Evolutionary conservation across 2,888 invertebrate genomes (phyloP), one percentile per base, ranked within the genome.

Genomic region (Stenichneumon culpator): DNA sequence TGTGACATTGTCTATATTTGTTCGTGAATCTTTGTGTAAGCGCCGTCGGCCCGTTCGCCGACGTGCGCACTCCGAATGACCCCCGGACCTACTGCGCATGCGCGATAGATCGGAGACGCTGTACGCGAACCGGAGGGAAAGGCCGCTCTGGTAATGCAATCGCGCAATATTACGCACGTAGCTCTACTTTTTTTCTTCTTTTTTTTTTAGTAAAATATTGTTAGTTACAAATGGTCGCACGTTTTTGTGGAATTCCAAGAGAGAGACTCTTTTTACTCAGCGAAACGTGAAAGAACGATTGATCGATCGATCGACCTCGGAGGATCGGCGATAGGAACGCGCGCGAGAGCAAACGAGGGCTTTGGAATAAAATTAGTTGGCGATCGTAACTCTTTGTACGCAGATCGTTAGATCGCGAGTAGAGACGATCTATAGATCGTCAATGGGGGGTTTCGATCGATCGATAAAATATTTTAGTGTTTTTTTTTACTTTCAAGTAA

Each of bases 111-210:
- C 50, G 36, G 54, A 36, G 19, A 25, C 69, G 52, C 54, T 63
- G 22, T 5, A 82, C 22, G 57, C 9, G 50, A 77, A 68, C 77
- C 22, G 50, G 60, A 84, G 82, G 82, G 86, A 87, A 86, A 87
- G 86, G 86, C 78, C 22, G 19, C 60, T 4, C 83, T n/a, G n/a
- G 44, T 22, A 5, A 50, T 50, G 36, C 68, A 57, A 68, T 73
- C 77, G 81, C 83, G 79, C 82, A 73, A 86, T 83, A 77, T 82
- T 82, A 81, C 79, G 81, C 87, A 87, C 87, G 86, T 86, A 86
- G 67, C 63, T 75, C 73, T 74, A 74, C 19, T 50, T 74, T 81
- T 70, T 79, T 75, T 65, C 47, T 69, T 9, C 65, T 81, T 67
- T 73, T 73, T 69, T 72, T 52, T 54, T 67, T 22, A 47, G 44